phyloP scores from a whole-genome alignment of 2,113 vertebrate species.

The Microcebus jonahi region DNA sequence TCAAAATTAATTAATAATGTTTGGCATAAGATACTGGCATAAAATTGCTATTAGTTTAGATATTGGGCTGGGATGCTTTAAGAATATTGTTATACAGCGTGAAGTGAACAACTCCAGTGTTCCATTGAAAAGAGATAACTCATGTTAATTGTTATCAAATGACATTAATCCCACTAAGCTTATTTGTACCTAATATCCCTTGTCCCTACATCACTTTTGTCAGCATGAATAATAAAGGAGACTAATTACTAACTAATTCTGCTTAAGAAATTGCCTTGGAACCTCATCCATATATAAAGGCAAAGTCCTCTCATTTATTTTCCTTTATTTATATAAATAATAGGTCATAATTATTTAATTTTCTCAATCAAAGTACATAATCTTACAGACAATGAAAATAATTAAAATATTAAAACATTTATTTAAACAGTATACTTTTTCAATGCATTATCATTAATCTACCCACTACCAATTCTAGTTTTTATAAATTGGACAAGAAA shows the following conservation, averaged over 20 bases:
- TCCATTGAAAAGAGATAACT: background rate
- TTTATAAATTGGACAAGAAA: background rate
- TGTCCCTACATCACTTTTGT: background rate
- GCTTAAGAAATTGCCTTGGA: background rate
- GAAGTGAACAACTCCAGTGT: background rate
- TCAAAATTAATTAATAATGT: slow-evolving; percentile 59
- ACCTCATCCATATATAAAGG: background rate
- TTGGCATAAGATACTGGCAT: slow-evolving; percentile 43
- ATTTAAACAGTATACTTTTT: background rate
- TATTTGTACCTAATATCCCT: background rate
- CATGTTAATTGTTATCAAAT: background rate
- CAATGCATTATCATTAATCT: background rate
- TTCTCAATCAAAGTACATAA: background rate
- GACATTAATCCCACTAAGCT: background rate
- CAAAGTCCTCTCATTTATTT: background rate
- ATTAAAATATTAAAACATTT: background rate
- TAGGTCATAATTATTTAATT: background rate
- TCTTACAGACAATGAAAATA: background rate
- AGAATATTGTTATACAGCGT: background rate
- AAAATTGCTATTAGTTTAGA: slow-evolving; percentile 21
- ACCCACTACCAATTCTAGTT: background rate
- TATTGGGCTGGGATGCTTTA: background rate
- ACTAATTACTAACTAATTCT: background rate
- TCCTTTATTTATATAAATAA: background rate
- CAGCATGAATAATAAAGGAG: background rate